Conservation (phyloP, 2,113 vertebrate genomes). For the Holacanthus passer region DNA sequence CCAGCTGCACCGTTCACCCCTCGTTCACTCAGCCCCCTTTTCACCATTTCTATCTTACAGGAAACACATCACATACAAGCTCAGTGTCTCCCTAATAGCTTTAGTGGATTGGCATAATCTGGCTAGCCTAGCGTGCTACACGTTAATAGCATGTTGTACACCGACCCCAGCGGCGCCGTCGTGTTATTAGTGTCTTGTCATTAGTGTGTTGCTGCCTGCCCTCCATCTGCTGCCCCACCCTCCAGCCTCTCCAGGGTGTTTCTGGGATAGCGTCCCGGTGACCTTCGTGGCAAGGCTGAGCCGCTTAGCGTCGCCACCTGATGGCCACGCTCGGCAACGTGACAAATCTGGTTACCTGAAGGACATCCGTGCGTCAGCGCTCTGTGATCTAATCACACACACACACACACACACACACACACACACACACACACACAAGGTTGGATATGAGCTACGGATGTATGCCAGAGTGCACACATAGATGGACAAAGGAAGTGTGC, state of each 20-base stretch:
- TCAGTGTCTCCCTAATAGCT: slow-evolving; percentile 50
- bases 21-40: slow-evolving; percentile 5
- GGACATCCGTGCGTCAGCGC: slow-evolving; percentile 68
- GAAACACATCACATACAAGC: slow-evolving; percentile 32
- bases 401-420: slow-evolving; percentile 12
- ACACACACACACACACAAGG: neutral
- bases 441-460: neutral
- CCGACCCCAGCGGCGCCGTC: slow-evolving; percentile 53
- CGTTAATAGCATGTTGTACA: slow-evolving; percentile 67
- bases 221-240: slow-evolving; percentile 74
- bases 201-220: slow-evolving; percentile 57
- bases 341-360: slow-evolving; percentile 81
- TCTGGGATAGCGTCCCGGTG: slow-evolving; percentile 77
- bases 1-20: slow-evolving; percentile 40
- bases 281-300: slow-evolving; percentile 72
- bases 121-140: slow-evolving; percentile 47
- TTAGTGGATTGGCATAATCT: slow-evolving; percentile 64
- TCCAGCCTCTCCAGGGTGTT: slow-evolving; percentile 64
- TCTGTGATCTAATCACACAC: slow-evolving; percentile 54
- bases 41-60: slow-evolving; percentile 3
- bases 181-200: slow-evolving; percentile 69
- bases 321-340: slow-evolving; percentile 63
- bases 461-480: slow-evolving; percentile 34
- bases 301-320: slow-evolving; percentile 72
- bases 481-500: slow-evolving; percentile 17